Evolutionary conservation across 2,797 vertebrate species (phyloP).

Genomic region (Huso huso): DNA sequence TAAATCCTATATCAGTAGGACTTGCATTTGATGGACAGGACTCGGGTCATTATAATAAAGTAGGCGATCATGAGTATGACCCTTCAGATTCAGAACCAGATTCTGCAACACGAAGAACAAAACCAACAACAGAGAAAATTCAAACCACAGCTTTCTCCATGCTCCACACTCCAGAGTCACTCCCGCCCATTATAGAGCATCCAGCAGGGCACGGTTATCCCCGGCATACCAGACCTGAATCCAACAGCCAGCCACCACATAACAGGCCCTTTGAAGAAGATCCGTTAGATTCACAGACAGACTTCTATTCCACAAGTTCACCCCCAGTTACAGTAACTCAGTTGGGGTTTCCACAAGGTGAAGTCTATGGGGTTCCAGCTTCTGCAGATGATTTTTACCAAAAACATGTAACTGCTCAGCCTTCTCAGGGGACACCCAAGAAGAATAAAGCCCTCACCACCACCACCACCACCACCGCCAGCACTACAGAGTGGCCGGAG

Average conservation of each 20-base stretch:
- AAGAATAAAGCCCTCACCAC: slow-evolving; percentile 1
- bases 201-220: background rate
- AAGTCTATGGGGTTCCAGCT: too few species aligned
- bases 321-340: too few species aligned
- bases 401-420: too few species aligned
- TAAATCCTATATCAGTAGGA: slow-evolving; percentile 3
- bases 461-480: background rate
- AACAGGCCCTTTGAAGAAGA: too few species aligned
- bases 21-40: slow-evolving; percentile 15
- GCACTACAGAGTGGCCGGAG: slow-evolving; percentile 11
- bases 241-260: too few species aligned
- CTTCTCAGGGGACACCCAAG: background rate
- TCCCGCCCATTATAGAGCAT: background rate
- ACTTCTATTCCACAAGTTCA: too few species aligned
- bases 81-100: slow-evolving; percentile 2
- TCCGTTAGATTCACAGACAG: too few species aligned
- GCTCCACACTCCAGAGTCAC: background rate
- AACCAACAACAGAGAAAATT: background rate
- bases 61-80: too few species aligned
- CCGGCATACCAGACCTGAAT: too few species aligned
- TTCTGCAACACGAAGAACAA: slow-evolving; percentile 16
- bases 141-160: slow-evolving; percentile 24
- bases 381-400: too few species aligned
- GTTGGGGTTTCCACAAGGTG: too few species aligned
- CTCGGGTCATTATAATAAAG: slow-evolving; percentile 16